Percentiles rank a stretch among this genome's conserved stretches.
These are phyloP conservation scores for Pangasius djambal DNA, from an alignment of 2,797 vertebrate species.

Conservation along the genomic window DNA sequence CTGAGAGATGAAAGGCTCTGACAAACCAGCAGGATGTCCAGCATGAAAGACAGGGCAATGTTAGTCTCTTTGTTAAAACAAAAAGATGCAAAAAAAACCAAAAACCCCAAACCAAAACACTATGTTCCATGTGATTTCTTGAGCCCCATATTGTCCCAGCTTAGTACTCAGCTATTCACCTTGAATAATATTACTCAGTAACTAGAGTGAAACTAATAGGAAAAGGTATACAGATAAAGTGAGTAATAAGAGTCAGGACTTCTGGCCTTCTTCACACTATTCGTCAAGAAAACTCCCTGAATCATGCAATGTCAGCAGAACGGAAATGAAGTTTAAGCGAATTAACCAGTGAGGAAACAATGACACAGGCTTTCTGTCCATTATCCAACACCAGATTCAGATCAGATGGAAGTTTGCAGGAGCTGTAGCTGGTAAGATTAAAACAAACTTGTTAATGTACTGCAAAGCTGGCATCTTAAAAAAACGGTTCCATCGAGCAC, in stretches of 20 bases:
- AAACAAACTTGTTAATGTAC: conserved; percentile 68
- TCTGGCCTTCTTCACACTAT: conserved; percentile 3
- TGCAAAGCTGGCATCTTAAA: conserved; percentile 58
- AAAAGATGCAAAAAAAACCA: not conserved
- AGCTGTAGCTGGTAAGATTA: not conserved
- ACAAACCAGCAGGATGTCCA: conserved; percentile 47
- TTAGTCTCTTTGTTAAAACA: conserved; percentile 10
- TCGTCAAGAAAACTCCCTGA: conserved; percentile 3
- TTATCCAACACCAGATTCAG: conserved; percentile 62
- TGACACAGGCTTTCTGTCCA: not conserved
- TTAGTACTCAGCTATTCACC: not conserved
- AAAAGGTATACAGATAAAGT: not conserved
- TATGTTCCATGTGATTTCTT: not conserved
- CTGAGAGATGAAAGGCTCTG: conserved; percentile 34
- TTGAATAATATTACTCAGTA: not conserved
- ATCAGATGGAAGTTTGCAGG: conserved; percentile 69
- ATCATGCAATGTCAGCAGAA: conserved; percentile 15
- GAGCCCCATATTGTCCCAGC: not conserved
- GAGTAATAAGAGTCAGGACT: not conserved
- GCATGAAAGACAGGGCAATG: conserved; percentile 28
- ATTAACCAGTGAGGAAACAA: conserved; percentile 15
- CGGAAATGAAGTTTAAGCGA: not conserved
- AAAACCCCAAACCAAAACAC: too few relatives aligned
- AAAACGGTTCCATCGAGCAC: not conserved
- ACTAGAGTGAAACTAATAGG: not conserved